Base-by-base conservation (phyloP, 2,113 vertebrate genomes). In the Notothenia coriiceps region DNA sequence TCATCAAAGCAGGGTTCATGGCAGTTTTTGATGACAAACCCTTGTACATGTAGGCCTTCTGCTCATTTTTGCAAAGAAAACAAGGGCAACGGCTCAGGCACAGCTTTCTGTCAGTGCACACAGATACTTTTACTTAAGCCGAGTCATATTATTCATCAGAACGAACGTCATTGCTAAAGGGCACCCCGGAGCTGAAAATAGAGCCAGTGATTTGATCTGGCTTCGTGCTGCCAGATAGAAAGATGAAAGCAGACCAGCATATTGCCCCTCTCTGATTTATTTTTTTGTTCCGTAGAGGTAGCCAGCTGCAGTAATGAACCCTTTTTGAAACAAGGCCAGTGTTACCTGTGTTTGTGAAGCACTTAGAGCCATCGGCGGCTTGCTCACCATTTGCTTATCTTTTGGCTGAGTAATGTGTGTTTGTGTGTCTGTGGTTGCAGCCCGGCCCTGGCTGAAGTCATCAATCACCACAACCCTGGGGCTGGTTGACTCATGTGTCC, bases 321-420 rank as follows among this genome's bases (percentile, higher is more conserved):
- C 61, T 63, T 71, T 40, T 70, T 84, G 77, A 90, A 88, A 82
- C 3, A 40, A 82, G 77, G 72, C 80, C 87, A 80, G 77, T 78
- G 66, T 90, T 91, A 91, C 91, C 91, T 93, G 80, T 93, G 88
- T 94, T 94, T 93, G 90, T 75, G 18, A 9, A 93, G 88, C 92
- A 94, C 92, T 94, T 93, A 89, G 84, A 81, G 78, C 81, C 91
- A 86, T 84, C 66, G 91, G 75, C 74, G 57, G 91, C 83, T 83
- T 66, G 79, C 66, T 49, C 81, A 79, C 74, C 88, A 91, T 93
- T 92, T 91, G 87, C 92, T 94, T 95, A 95, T 95, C 93, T 94
- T 91, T 73, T 74, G 62, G 79, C 84, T 86, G 91, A 94, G 88
- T 92, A 89, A 91, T 93, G 93, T 89, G 84, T 93, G 91, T 91